Base-by-base conservation (phyloP, 2,797 vertebrate genomes). In the Euthynnus affinis region DNA sequence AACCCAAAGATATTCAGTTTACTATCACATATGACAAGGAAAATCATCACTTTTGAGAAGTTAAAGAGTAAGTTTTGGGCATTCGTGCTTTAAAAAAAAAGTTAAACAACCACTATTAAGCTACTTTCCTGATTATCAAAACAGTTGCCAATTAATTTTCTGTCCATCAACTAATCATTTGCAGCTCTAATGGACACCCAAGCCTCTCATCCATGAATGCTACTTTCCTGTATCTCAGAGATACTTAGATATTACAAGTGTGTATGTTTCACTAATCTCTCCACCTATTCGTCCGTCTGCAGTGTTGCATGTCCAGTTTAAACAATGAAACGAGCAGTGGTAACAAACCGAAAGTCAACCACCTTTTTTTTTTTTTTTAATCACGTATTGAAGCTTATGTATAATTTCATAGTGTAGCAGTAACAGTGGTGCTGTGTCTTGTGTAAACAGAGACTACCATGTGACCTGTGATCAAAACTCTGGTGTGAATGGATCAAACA, bases 401-500 rank as follows among this genome's bases (percentile, higher is more conserved):
- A 15, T 68, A 13, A 25, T 20, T 48, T 62, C 6, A 20, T 29
- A 12, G 17, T 27, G 37, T 7, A 17, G 53, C 42, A 65, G 23
- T 58, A 29, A 6, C 22, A n/a, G n/a, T n/a, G n/a, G n/a, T n/a
- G 3, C 17, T 23, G 44, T 27, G 6, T 34, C 17, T 62, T 57
- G 27, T 3, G 0, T 55, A 10, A 51, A 18, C 25, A 4, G 1
- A 23, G 57, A 34, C 23, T 76, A 29, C 12, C 70, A 20, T 15
- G 22, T 3, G 59, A 18, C 32, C 25, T 23, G 56, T 9, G 65
- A 74, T 42, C 9, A 20, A 61, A 75, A 58, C 60, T 48, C 5
- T 20, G 15, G 13, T 9, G 14, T 69, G 74, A 70, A 42, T 20
- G 4, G 46, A 53, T 83, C 62, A 74, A 73, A 81, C 14, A 0